Base-by-base conservation (phyloP, 2,888 invertebrate species). In the Latrodectus hesperus region DNA sequence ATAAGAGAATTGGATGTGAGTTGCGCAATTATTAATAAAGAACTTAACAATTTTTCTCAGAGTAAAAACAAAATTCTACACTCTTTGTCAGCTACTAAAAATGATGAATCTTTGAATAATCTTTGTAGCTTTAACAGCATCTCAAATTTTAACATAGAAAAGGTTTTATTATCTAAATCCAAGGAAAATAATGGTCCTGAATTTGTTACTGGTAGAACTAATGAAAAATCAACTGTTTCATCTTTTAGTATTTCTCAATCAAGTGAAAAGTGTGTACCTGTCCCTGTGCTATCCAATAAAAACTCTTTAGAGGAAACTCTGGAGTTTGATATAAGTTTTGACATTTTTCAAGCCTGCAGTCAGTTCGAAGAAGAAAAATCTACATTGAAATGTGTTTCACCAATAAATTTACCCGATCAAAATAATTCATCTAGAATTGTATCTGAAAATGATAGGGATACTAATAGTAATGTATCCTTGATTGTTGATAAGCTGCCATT, bases 271-370 rank as follows among this genome's bases (percentile, higher is more conserved):
- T 4, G 38, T 38, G 38, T 38, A 38, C 38, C 6, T 38, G 38
- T 3, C 38, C 38, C 38, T 38, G 38, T 4, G 1, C 2, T 38
- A 38, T 38, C 38, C 6, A 38, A 4, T 38, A 4, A 38, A 38
- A 38, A 38, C 38, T 6, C 38, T 38, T 38, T 38, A 0, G 38
- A 38, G 12, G 60, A 60, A 1, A n/a, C 60, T 16, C 10, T 60
- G 60, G 11, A 60, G n/a, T 87, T 87, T 73, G 86, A 87, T 55
- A 65, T 87, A 55, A 76, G 81, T 68, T 87, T 87, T 77, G 81
- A 87, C 67, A 51, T 77, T 22, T 72, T 76, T 11, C 60, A 60
- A 60, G 6, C 5, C 10, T 3, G 26, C 26, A 22, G 38, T n/a
- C n/a, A 11, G 14, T 55, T 73, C 26, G 75, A 82, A 51, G 22